A percentile compares a stretch with the other conserved stretches of the same genome.
Conservation (phyloP, 2,113 vertebrate genomes). For the Excalfactoria chinensis region DNA sequence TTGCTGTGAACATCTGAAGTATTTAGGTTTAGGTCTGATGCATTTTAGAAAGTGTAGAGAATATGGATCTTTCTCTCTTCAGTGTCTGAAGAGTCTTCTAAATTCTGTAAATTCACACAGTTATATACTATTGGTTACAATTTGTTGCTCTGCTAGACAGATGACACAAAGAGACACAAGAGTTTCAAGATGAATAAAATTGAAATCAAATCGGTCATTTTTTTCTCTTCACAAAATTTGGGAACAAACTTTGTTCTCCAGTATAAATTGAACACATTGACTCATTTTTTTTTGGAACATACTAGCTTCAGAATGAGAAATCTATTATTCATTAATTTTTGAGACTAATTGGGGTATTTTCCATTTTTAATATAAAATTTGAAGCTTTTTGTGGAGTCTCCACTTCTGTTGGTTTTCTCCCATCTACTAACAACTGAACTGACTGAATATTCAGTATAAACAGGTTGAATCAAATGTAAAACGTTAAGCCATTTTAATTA, state of each 20-base stretch:
- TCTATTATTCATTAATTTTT: neutral
- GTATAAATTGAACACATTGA: neutral
- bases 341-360: neutral
- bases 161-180: neutral
- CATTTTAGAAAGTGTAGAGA: neutral
- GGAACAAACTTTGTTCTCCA: neutral
- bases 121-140: neutral
- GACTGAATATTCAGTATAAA: neutral
- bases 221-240: neutral
- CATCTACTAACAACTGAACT: neutral
- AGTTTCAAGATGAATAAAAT: neutral
- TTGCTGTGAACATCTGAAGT: neutral
- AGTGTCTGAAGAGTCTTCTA: neutral
- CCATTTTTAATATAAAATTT: neutral
- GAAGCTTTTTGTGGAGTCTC: neutral
- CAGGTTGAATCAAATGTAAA: neutral
- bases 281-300: neutral
- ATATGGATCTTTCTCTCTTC: neutral
- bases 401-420: neutral
- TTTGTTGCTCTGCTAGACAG: neutral
- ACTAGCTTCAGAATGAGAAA: neutral
- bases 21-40: neutral
- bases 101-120: neutral
- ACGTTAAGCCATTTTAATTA: slow-evolving; percentile 40
- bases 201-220: neutral